Evolutionary conservation across 2,797 vertebrate species (phyloP).

Genomic region (Lacerta viridis): DNA sequence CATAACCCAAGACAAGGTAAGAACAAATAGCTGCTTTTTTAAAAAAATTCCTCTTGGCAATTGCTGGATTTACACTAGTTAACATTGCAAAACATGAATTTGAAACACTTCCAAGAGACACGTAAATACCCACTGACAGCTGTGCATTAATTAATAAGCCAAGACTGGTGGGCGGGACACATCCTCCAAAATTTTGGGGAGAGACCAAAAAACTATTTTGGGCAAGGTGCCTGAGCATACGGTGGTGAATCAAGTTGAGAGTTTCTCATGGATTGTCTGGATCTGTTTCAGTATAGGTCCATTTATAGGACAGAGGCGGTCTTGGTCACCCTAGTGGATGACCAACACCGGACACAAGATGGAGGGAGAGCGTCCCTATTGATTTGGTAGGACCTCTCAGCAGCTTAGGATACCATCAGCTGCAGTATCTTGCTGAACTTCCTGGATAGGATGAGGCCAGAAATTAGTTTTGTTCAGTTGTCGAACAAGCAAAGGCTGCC

Average conservation of each 20-base stretch:
- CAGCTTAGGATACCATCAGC: background rate
- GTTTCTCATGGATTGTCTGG: background rate
- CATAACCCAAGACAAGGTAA: conserved; percentile 25
- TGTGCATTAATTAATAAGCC: conserved; percentile 31
- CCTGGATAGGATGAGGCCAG: background rate
- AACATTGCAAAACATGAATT: background rate
- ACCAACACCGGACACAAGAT: background rate
- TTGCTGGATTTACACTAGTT: background rate
- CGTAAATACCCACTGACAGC: conserved; percentile 22
- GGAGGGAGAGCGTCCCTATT: background rate
- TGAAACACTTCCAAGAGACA: conserved; percentile 7
- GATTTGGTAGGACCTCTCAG: background rate
- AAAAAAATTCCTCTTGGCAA: conserved; percentile 21
- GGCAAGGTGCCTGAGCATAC: background rate
- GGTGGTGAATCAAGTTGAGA: background rate
- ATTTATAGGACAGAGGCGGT: background rate
- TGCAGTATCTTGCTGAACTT: background rate
- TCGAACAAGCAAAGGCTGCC: background rate
- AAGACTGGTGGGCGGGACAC: background rate
- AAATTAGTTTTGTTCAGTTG: background rate
- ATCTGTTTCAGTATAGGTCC: background rate
- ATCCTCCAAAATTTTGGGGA: background rate
- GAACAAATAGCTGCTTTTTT: background rate
- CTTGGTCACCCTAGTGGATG: background rate
- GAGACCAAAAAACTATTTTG: background rate